Base-by-base conservation (phyloP, 53 echinoderm and acorn worm species). In the Zoroaster sp. region DNA sequence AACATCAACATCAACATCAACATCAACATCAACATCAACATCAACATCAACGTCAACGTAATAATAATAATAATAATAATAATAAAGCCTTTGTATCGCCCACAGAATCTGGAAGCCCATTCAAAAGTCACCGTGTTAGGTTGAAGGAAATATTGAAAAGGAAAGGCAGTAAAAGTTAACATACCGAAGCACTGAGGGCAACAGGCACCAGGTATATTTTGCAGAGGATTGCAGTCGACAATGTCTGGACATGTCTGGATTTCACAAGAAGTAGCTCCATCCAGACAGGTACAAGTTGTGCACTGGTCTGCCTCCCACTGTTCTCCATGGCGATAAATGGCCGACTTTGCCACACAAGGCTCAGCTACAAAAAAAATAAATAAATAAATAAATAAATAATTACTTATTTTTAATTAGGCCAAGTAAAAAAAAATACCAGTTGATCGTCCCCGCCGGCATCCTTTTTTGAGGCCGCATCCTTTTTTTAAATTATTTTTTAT, bases 171-270 rank as follows among this genome's bases (percentile, higher is more conserved):
- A 5, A 34, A 5, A 18, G 6, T 8, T 0, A 41, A 49, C 93
- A 87, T 65, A 96, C 96, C 94, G 87, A 82, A 35, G 66, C 96
- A 96, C 35, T 87, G 73, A 28, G 86, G 81, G 38, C 96, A 96
- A 87, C 96, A 96, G 23, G 86, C 75, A 8, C 89, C 93, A 1
- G 89, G 34, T 1, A 78, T 69, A 6, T 86, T 69, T 12, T 87
- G n/a, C n/a, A n/a, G 87, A 1, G 75, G 49, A 6, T 82, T 54
- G 38, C 96, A 96, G 36, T 31, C 30, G 89, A 51, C 37, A 37
- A n/a, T n/a, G n/a, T n/a, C 53, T 5, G 96, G 96, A 35, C 96
- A 96, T 15, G 63, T 66, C 43, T 74, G 83, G 35, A 74, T 43
- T 10, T 35, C 23, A 33, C 85, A 85, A 6, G 72, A 69, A 7